Percentiles rank a stretch among this genome's conserved stretches.
phyloP scores from a whole-genome alignment of 2,888 invertebrate species.

The Synanthedon vespiformis region DNA sequence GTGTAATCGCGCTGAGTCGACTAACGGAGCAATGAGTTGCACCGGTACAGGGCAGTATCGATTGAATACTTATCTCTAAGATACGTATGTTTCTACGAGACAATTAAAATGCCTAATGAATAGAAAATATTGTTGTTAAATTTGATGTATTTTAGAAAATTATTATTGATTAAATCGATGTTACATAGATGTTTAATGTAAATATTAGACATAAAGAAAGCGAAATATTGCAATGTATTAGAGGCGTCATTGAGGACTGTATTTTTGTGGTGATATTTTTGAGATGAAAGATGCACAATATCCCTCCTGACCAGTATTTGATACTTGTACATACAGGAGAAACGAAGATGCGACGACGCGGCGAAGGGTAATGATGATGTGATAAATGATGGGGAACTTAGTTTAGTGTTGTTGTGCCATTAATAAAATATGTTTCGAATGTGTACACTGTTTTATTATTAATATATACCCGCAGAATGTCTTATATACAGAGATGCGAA shows the following conservation, averaged over 20 bases:
- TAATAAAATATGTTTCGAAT: slow-evolving; percentile 66
- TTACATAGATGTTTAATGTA: slow-evolving; percentile 70
- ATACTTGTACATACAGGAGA: neutral
- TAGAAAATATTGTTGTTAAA: slow-evolving; percentile 61
- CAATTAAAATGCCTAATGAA: slow-evolving; percentile 53
- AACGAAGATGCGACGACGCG: neutral
- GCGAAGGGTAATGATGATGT: slow-evolving; percentile 46
- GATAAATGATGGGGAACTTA: slow-evolving; percentile 53
- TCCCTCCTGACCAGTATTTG: slow-evolving; percentile 44
- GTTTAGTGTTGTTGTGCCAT: slow-evolving; percentile 69
- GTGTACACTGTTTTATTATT: slow-evolving; percentile 10
- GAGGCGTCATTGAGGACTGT: slow-evolving; percentile 66
- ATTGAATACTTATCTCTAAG: slow-evolving; percentile 7
- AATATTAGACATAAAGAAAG: slow-evolving; percentile 49
- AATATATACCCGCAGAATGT: too few species aligned
- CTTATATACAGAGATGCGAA: too few species aligned
- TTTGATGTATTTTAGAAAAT: slow-evolving; percentile 68
- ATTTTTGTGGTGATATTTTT: slow-evolving; percentile 69
- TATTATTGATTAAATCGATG: slow-evolving; percentile 70
- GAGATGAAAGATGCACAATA: slow-evolving; percentile 44
- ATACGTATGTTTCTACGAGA: slow-evolving; percentile 46
- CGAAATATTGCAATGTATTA: slow-evolving; percentile 48
- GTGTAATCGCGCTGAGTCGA: too few species aligned
- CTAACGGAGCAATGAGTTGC: slow-evolving; percentile 3
- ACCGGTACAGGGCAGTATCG: slow-evolving; percentile 28